Percentiles rank a stretch among this genome's conserved stretches.
These are phyloP conservation scores for Pachyramphus minor DNA, from an alignment of 2,113 vertebrate species.

Conservation along the genomic window DNA sequence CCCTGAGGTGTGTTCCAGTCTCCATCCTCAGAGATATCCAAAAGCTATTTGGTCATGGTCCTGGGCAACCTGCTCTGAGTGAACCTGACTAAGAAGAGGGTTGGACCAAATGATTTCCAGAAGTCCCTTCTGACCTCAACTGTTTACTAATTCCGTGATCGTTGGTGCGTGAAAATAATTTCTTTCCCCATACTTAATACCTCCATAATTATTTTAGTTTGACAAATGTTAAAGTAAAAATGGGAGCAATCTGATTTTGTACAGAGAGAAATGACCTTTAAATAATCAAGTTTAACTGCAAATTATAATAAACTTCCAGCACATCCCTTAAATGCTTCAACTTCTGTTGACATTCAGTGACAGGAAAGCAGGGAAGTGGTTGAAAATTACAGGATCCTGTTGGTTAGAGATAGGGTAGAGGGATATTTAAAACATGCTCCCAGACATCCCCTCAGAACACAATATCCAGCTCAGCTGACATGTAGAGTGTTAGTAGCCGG, in stretches of 20 bases:
- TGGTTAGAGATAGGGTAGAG: not conserved
- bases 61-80: not conserved
- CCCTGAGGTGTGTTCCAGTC: not conserved
- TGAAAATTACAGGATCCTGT: not conserved
- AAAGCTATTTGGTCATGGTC: not conserved
- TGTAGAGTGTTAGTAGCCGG: not conserved
- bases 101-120: not conserved
- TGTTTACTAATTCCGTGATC: not conserved
- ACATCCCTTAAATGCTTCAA: not conserved
- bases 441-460: accelerated
- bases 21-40: not conserved
- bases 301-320: not conserved
- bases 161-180: not conserved
- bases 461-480: not conserved
- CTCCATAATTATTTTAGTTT: not conserved
- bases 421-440: not conserved
- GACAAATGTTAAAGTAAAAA: not conserved
- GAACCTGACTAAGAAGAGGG: not conserved
- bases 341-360: not conserved
- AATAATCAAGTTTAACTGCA: not conserved
- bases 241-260: not conserved
- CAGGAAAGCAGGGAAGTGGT: not conserved
- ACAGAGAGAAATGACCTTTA: not conserved
- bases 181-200: not conserved
- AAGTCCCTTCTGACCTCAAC: not conserved